These are phyloP conservation scores for Rhorus exstirpatorius DNA, from an alignment of 2,888 invertebrate species.

Conservation along the genomic window DNA sequence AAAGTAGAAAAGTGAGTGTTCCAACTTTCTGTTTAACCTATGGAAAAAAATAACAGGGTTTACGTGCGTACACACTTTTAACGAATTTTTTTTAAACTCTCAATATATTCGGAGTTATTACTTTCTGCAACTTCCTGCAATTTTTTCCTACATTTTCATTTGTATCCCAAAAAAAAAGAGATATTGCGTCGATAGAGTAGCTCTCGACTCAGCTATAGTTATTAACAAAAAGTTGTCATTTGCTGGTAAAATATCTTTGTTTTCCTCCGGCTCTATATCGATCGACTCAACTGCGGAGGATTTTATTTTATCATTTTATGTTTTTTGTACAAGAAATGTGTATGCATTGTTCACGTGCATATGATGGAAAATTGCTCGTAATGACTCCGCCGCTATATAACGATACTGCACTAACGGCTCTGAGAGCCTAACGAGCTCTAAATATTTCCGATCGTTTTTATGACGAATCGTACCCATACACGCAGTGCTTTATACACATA, in stretches of 20 bases:
- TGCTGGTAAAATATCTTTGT: not conserved
- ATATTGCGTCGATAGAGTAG: no score
- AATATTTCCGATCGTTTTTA: slow-evolving; percentile 40
- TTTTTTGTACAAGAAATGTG: not conserved
- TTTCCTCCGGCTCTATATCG: not conserved
- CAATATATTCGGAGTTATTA: no score
- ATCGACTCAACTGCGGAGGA: not conserved
- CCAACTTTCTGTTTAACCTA: no score
- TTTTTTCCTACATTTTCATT: no score
- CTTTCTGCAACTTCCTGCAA: no score
- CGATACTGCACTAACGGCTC: not conserved
- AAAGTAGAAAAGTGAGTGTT: no score
- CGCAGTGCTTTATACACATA: not conserved
- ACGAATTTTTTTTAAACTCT: no score
- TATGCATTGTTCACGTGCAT: not conserved
- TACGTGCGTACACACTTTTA: no score
- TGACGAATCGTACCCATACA: slow-evolving; percentile 9
- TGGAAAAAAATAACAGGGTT: no score
- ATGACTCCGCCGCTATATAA: not conserved
- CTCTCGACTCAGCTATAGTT: no score
- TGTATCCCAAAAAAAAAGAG: not conserved
- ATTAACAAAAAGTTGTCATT: no score
- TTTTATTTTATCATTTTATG: slow-evolving; percentile 1
- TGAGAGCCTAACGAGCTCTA: slow-evolving; percentile 29
- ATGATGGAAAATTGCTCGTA: not conserved